phyloP scores from a whole-genome alignment of 2,888 invertebrate genomes.

The Conus canariensis region DNA sequence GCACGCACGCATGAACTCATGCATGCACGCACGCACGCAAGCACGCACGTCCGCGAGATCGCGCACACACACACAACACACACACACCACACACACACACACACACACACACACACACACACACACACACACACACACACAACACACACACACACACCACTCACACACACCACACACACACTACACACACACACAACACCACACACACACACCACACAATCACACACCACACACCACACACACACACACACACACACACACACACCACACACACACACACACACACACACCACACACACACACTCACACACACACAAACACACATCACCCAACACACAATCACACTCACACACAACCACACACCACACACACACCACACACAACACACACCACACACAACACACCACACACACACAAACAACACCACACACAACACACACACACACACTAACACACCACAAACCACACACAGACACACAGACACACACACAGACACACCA shows the following conservation, averaged over 20 bases:
- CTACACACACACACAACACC: background rate
- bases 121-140: too few species aligned
- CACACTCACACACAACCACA: background rate
- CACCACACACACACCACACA: constrained; percentile 20
- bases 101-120: too few species aligned
- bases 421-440: too few species aligned
- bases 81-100: too few species aligned
- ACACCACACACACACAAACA: constrained; percentile 26
- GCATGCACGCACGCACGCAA: background rate
- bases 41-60: too few species aligned
- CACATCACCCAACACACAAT: background rate
- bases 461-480: too few species aligned
- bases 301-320: background rate
- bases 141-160: background rate
- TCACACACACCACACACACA: background rate
- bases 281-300: background rate
- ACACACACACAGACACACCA: too few species aligned
- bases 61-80: too few species aligned
- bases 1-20: background rate
- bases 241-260: constrained; percentile 20
- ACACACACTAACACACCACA: too few species aligned
- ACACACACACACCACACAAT: background rate
- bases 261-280: background rate
- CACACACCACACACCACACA: constrained; percentile 24
- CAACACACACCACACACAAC: constrained; percentile 14